A percentile compares a stretch with the other conserved stretches of the same genome.
Conservation (phyloP, 2,888 invertebrate genomes). For the Empis livida region DNA sequence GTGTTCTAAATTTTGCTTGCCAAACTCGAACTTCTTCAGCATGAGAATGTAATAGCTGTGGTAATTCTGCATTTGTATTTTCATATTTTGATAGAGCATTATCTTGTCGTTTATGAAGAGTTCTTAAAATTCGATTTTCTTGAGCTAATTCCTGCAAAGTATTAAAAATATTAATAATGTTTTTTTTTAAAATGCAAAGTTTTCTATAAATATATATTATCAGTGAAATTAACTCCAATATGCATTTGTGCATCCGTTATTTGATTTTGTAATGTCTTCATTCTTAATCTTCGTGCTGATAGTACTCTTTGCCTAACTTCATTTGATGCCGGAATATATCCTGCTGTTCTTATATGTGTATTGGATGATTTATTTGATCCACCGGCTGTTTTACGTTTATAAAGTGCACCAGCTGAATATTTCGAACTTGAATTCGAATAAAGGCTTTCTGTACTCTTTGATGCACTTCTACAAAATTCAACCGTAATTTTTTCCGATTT, state of each 20-base stretch:
- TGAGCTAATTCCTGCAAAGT: slow-evolving; percentile 47
- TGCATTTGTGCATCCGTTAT: slow-evolving; percentile 66
- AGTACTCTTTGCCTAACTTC: slow-evolving; percentile 50
- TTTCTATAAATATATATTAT: background rate
- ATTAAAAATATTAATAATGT: background rate
- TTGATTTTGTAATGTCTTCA: slow-evolving; percentile 68
- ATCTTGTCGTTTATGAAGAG: slow-evolving; percentile 67
- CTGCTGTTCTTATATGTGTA: background rate
- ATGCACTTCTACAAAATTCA: slow-evolving; percentile 18
- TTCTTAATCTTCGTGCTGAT: slow-evolving; percentile 61
- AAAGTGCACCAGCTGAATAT: slow-evolving; percentile 26
- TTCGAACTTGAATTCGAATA: slow-evolving; percentile 33
- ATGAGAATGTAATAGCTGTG: slow-evolving; percentile 55
- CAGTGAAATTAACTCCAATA: slow-evolving; percentile 44
- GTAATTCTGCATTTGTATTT: slow-evolving; percentile 63
- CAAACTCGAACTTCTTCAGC: slow-evolving; percentile 63
- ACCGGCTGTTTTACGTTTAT: slow-evolving; percentile 12
- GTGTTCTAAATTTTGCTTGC: slow-evolving; percentile 52
- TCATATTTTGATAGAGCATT: slow-evolving; percentile 62
- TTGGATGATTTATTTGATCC: background rate
- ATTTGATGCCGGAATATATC: slow-evolving; percentile 16
- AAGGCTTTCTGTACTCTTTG: slow-evolving; percentile 37
- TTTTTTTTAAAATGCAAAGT: too few relatives aligned
- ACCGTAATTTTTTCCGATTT: background rate
- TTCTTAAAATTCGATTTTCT: slow-evolving; percentile 63